Conservation (phyloP, 2,888 invertebrate species). For the Thymelicus lineola region DNA sequence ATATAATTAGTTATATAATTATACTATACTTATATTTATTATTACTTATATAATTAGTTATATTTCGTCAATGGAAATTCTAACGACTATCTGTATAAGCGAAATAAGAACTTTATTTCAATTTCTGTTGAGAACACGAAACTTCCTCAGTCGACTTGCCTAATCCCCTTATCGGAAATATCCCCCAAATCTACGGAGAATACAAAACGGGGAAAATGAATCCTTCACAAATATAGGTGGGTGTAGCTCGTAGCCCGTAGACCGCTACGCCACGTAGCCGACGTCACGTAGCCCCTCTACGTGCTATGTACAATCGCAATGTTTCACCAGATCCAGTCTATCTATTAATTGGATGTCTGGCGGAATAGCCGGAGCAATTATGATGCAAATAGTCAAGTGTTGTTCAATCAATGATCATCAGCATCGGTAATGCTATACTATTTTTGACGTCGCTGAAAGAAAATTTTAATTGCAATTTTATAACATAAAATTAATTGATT, state of each 20-base stretch:
- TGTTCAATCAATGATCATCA: conserved; percentile 26
- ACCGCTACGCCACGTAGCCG: conserved; percentile 58
- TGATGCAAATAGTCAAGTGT: conserved; percentile 17
- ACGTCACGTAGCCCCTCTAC: conserved; percentile 62
- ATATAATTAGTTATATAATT: too few species aligned
- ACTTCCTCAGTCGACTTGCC: conserved; percentile 32
- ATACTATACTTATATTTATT: too few species aligned
- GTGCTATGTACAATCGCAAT: conserved; percentile 23
- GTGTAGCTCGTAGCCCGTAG: conserved; percentile 49
- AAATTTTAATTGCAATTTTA: background rate
- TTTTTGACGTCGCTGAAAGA: too few species aligned
- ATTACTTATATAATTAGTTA: too few species aligned
- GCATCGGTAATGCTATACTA: background rate
- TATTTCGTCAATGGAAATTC: background rate
- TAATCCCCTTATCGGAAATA: conserved; percentile 53
- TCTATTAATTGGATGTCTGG: conserved; percentile 34
- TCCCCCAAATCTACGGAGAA: conserved; percentile 53
- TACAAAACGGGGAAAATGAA: conserved; percentile 63
- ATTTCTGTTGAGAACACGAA: conserved; percentile 27
- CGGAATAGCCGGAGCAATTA: conserved; percentile 22
- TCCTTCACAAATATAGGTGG: conserved; percentile 41
- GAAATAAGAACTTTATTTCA: conserved; percentile 35
- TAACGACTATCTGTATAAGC: conserved; percentile 8
- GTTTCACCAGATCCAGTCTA: conserved; percentile 13
- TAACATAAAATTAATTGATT: conserved; percentile 18